Base-by-base conservation (phyloP, 1,140 invertebrate species). In the Drosophila lowei region DNA sequence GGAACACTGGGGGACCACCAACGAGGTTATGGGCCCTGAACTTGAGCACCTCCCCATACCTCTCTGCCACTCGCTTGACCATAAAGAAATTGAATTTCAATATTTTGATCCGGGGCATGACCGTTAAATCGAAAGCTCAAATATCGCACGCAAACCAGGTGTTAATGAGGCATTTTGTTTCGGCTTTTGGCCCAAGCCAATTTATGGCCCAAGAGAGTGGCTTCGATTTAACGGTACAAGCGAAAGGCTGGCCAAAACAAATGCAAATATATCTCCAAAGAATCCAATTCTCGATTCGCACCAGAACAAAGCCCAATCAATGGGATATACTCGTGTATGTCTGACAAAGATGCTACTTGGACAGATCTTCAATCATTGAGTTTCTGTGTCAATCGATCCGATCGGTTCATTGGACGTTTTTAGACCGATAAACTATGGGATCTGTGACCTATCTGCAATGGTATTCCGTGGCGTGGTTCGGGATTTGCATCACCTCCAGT, bases 401-500 rank as follows among this genome's bases (percentile, higher is more conserved):
- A 79, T 75, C 79, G 73, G 79, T 84, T 84, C 79, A 62, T 79
- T 84, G 77, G 76, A 83, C 79, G 79, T 84, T 84, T 84, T 84
- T 79, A 68, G 77, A 79, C 77, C 75, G 79, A 76, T 59, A 34
- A 25, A 25, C 56, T 57, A 68, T 53, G 34, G 44, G 42, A 21
- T 68, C 63, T 68, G 30, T 34, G 72, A 74, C 72, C 71, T 56
- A 76, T 76, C 64, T 76, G 16, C 57, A 13, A 13, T 43, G 55
- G 53, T 41, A 59, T 21, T 46, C 28, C 47, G 16, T 18, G 43
- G 8, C 46, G 30, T 28, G 42, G 52, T 23, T 50, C 21, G 16
- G 30, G 54, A 66, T 70, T 71, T 66, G 67, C 67, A 70, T 54
- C 67, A 72, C 67, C 15, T 30, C 8, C n/a, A 21, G 2, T 13